Evolutionary conservation across 1,140 invertebrate species (phyloP).

Genomic region (Ooceraea biroi): DNA sequence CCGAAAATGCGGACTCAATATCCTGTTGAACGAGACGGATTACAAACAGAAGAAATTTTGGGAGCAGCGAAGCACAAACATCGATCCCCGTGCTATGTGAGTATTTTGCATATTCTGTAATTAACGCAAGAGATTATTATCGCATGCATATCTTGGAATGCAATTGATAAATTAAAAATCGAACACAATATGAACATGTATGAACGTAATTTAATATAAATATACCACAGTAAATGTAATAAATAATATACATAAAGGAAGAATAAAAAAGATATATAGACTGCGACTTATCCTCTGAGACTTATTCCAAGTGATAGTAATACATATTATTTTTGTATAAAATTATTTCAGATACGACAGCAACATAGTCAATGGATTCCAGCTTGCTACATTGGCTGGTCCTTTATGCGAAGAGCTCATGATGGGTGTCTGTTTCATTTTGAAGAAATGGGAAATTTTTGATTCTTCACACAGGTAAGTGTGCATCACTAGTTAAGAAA

Average conservation of each 20-base stretch:
- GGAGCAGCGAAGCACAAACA: slow-evolving; percentile 74
- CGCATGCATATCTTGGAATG: neutral
- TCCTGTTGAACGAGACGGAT: slow-evolving; percentile 92
- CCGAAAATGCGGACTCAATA: slow-evolving; percentile 94
- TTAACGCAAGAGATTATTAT: slow-evolving; percentile 8
- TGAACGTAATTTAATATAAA: slow-evolving; percentile 7
- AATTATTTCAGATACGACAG: slow-evolving; percentile 88
- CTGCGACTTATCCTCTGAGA: neutral
- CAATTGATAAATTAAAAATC: neutral
- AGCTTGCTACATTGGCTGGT: slow-evolving; percentile 95
- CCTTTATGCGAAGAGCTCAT: slow-evolving; percentile 98
- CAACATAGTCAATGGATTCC: slow-evolving; percentile 97
- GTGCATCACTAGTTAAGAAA: neutral
- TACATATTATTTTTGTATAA: neutral
- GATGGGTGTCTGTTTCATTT: slow-evolving; percentile 96
- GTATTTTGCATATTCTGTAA: slow-evolving; percentile 66
- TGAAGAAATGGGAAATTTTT: slow-evolving; percentile 92
- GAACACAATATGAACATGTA: too few species aligned
- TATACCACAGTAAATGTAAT: neutral
- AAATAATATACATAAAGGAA: slow-evolving; percentile 4
- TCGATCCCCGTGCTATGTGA: slow-evolving; percentile 79
- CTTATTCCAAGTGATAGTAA: slow-evolving; percentile 31
- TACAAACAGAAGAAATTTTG: slow-evolving; percentile 85
- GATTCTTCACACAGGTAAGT: slow-evolving; percentile 82
- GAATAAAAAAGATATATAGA: neutral